These are phyloP conservation scores for Scylla paramamosain DNA, from an alignment of 1,140 invertebrate species.

Conservation along the genomic window DNA sequence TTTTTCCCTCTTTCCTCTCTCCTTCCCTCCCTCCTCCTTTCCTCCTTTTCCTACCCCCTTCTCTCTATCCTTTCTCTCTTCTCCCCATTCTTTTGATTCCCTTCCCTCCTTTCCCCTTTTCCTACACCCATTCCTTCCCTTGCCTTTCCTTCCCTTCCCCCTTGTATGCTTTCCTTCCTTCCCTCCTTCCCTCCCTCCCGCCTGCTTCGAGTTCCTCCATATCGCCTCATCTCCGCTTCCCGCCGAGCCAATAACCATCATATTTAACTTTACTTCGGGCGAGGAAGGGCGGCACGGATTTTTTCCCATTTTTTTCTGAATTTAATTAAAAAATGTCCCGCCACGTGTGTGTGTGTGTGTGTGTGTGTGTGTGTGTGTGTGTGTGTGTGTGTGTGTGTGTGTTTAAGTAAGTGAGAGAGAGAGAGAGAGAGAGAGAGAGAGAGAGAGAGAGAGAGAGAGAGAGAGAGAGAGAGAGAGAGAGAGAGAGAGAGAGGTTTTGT, in stretches of 20 bases:
- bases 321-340: conserved; percentile 6
- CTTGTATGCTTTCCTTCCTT: neutral
- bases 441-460: conserved; percentile 16
- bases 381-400: neutral
- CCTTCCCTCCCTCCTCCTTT: neutral
- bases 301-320: neutral
- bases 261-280: conserved; percentile 14
- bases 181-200: neutral
- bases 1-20: neutral
- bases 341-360: neutral
- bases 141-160: neutral
- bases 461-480: conserved; percentile 20
- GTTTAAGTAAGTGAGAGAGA: neutral
- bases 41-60: neutral
- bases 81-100: neutral
- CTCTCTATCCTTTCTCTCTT: neutral
- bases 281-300: neutral
- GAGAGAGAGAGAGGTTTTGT: neutral
- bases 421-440: conserved; percentile 12
- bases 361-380: conserved; percentile 11
- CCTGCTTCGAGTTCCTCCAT: neutral
- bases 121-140: neutral
- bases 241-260: neutral
- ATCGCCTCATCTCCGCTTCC: conserved; percentile 16
- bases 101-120: too few species aligned